Evolutionary conservation across 2,113 vertebrate species (phyloP).

Genomic region (Callospermophilus lateralis): DNA sequence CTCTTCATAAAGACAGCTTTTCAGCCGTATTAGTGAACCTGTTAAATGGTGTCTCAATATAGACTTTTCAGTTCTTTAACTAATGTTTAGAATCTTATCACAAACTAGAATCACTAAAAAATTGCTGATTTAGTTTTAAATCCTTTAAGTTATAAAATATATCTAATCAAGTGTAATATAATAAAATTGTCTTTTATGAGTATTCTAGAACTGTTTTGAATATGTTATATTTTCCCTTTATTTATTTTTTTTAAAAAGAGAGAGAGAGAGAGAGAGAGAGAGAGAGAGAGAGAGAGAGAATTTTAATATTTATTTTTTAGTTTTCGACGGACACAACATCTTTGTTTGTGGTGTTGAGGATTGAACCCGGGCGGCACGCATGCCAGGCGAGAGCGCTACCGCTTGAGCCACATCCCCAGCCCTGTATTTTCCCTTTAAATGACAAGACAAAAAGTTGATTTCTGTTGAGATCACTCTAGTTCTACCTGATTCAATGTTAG

Average conservation of each 20-base stretch:
- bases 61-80: slow-evolving; percentile 35
- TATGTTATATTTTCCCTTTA: neutral
- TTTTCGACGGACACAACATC: too few relatives aligned
- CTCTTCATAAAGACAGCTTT: neutral
- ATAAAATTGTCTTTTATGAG: neutral
- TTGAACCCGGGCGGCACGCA: too few relatives aligned
- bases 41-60: neutral
- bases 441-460: neutral
- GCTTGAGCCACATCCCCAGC: too few relatives aligned
- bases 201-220: slow-evolving; percentile 44
- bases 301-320: too few relatives aligned
- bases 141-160: slow-evolving; percentile 15
- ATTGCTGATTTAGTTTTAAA: slow-evolving; percentile 11
- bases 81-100: neutral
- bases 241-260: too few relatives aligned
- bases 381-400: too few relatives aligned
- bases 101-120: neutral
- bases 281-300: too few relatives aligned
- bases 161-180: neutral
- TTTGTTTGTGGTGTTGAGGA: too few relatives aligned
- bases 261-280: too few relatives aligned
- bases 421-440: neutral
- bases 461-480: neutral
- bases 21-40: neutral
- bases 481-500: neutral